A percentile compares a stretch with the other conserved stretches of the same genome.
Conservation (phyloP, 2,797 vertebrate species). For the Sus cebifrons region DNA sequence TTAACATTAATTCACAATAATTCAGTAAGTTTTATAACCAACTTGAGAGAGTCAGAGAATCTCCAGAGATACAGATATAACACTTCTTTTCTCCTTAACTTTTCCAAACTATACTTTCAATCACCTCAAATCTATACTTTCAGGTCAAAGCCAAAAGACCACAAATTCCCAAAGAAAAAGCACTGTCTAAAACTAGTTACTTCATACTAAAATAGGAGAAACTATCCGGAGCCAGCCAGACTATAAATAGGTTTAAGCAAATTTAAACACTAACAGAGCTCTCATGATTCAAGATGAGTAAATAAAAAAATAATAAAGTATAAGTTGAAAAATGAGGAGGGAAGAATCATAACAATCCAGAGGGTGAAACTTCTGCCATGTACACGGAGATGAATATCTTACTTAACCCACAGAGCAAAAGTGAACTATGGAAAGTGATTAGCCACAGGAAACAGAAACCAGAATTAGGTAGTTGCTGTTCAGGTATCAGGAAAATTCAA, state of each 20-base stretch:
- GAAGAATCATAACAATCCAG: neutral
- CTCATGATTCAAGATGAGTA: neutral
- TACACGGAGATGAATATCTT: neutral
- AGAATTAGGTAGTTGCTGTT: neutral
- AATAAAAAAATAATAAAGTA: neutral
- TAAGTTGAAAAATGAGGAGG: neutral
- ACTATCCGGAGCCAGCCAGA: neutral
- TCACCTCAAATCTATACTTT: neutral
- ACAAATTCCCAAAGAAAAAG: neutral
- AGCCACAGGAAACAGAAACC: too few relatives aligned
- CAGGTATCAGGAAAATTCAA: neutral
- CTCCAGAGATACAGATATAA: neutral
- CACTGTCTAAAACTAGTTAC: neutral
- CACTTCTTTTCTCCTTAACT: neutral
- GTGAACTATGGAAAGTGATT: fast-evolving
- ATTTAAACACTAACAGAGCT: neutral
- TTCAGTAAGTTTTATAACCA: neutral
- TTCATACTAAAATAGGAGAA: neutral
- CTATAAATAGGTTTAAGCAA: neutral
- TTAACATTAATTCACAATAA: neutral
- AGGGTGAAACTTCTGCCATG: neutral
- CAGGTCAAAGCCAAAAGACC: neutral
- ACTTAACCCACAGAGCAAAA: neutral
- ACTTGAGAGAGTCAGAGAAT: neutral
- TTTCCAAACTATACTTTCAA: neutral